Conservation (phyloP, 2,888 invertebrate genomes). For the Loripinus fragilis region DNA sequence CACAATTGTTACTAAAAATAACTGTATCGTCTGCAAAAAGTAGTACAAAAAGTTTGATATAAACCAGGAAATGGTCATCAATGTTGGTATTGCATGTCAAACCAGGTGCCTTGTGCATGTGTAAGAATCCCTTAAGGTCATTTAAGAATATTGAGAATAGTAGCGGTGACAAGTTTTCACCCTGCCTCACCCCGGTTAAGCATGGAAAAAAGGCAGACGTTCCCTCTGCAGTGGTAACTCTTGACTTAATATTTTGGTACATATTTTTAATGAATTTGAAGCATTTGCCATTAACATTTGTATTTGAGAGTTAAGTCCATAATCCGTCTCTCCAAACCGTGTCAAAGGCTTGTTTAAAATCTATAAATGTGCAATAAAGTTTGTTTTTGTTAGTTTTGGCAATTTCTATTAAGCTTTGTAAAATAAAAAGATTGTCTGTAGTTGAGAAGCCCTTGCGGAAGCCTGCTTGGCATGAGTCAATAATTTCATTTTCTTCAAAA, state of each 20-base stretch:
- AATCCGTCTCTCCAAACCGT: constrained; percentile 10
- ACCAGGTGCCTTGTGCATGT: too few species aligned
- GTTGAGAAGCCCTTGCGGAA: neutral
- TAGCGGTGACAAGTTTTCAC: constrained; percentile 24
- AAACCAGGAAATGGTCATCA: too few species aligned
- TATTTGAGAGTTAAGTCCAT: constrained; percentile 10
- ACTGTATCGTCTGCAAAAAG: too few species aligned
- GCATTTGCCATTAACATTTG: constrained; percentile 16
- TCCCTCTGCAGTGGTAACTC: neutral
- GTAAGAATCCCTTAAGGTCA: constrained; percentile 6
- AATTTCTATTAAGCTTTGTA: constrained; percentile 21
- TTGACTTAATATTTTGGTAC: neutral
- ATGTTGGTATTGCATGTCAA: too few species aligned
- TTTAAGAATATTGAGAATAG: constrained; percentile 4
- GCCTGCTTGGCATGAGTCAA: neutral
- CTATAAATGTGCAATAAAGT: constrained; percentile 13
- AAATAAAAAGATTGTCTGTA: constrained; percentile 1
- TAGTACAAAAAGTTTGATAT: too few species aligned
- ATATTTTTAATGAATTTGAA: constrained; percentile 11
- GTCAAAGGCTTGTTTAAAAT: constrained; percentile 21
- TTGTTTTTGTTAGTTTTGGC: constrained; percentile 13
- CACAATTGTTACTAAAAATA: too few species aligned
- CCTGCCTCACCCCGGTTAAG: constrained; percentile 11
- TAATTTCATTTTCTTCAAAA: neutral
- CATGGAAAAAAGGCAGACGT: constrained; percentile 15